phyloP scores from a whole-genome alignment of 1,140 invertebrate genomes.

The Solen grandis region DNA sequence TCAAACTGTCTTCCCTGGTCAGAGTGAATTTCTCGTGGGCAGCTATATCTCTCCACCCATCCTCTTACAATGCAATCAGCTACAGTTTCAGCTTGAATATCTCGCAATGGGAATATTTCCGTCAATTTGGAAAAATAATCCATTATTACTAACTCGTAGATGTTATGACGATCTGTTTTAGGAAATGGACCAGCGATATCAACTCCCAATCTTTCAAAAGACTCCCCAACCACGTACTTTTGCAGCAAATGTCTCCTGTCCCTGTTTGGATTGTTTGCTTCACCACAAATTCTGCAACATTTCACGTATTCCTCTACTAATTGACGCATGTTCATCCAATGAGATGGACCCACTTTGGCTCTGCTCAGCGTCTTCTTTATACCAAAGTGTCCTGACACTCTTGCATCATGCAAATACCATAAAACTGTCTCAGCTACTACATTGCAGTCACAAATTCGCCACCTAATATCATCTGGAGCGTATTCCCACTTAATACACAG shows the following conservation, averaged over 20 bases:
- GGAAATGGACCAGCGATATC: conserved; percentile 14
- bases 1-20: too few relatives aligned
- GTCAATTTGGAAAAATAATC: conserved; percentile 37
- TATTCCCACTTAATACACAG: conserved; percentile 39
- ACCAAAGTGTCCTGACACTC: too few relatives aligned
- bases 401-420: conserved; percentile 40
- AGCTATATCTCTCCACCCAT: too few relatives aligned
- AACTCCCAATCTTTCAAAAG: too few relatives aligned
- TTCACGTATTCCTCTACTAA: conserved; percentile 17
- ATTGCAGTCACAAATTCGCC: conserved; percentile 3
- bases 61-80: too few relatives aligned
- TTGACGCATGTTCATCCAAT: conserved; percentile 13
- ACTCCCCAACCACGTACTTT: conserved; percentile 11
- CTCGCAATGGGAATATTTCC: conserved; percentile 36
- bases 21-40: too few relatives aligned
- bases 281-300: background rate
- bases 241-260: conserved; percentile 19
- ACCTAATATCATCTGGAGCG: background rate
- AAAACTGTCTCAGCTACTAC: background rate
- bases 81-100: too few relatives aligned
- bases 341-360: conserved; percentile 5
- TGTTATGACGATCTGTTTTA: conserved; percentile 13
- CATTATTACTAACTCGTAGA: conserved; percentile 14
- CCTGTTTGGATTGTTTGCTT: background rate
- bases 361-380: conserved; percentile 9